These are phyloP conservation scores for Ochropleura leucogaster DNA, from an alignment of 2,888 invertebrate genomes.

Conservation along the genomic window DNA sequence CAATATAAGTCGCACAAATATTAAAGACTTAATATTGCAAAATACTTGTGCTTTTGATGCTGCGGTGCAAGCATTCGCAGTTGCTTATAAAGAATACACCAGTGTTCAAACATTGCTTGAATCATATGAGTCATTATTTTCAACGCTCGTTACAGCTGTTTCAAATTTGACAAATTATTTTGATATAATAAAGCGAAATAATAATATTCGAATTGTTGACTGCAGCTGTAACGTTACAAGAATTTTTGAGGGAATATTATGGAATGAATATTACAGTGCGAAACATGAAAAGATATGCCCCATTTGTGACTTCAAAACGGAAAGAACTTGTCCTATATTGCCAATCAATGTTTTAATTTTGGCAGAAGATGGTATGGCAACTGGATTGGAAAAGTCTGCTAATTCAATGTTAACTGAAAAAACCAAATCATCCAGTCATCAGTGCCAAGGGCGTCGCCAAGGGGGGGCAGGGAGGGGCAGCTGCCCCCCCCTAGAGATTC, in stretches of 20 bases:
- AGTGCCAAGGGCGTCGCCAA: too few relatives aligned
- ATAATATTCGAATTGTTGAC: neutral
- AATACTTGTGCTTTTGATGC: slow-evolving; percentile 3
- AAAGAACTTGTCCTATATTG: too few relatives aligned
- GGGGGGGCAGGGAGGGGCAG: too few relatives aligned
- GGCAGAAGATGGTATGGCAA: too few relatives aligned
- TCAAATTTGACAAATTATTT: neutral
- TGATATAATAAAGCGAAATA: neutral
- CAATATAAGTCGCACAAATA: neutral
- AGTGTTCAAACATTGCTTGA: slow-evolving; percentile 2
- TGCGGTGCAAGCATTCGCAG: neutral
- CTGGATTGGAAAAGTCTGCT: too few relatives aligned
- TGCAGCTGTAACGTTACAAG: slow-evolving; percentile 1
- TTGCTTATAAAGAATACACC: slow-evolving; percentile 2
- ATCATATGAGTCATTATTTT: neutral
- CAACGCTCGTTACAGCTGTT: neutral
- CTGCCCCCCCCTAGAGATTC: too few relatives aligned
- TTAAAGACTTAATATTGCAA: neutral
- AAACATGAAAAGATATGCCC: too few relatives aligned
- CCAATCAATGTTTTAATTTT: too few relatives aligned
- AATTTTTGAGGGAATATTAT: neutral
- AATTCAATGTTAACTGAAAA: too few relatives aligned
- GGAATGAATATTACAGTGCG: slow-evolving; percentile 1
- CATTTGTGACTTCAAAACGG: too few relatives aligned
- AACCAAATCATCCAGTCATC: too few relatives aligned